These are phyloP conservation scores for Ricordea florida DNA, from an alignment of 92 coral and sea anemone species.

Conservation along the genomic window DNA sequence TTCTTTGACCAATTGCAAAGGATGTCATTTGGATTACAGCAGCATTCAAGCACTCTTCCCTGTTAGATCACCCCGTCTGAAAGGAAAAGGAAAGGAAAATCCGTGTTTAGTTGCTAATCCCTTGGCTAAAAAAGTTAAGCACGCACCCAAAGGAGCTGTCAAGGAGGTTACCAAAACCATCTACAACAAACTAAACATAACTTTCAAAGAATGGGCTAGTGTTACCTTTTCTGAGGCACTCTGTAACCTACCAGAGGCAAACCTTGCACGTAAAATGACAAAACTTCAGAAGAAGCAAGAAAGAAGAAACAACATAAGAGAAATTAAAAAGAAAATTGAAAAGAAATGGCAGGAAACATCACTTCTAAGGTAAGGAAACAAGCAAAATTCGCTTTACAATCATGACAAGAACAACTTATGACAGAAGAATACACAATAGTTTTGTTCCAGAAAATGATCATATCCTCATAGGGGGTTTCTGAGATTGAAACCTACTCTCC, in stretches of 20 bases:
- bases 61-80: neutral
- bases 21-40: neutral
- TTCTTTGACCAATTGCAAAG: conserved; percentile 1
- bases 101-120: neutral
- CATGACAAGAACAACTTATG: neutral
- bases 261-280: neutral
- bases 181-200: neutral
- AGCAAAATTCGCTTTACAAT: neutral
- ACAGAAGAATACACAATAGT: neutral
- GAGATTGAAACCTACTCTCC: no score
- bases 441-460: no score
- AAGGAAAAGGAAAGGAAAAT: neutral
- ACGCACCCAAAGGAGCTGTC: neutral
- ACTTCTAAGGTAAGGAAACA: neutral
- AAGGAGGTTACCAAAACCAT: conserved; percentile 1
- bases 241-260: neutral
- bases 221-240: conserved; percentile 13
- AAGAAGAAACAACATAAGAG: neutral
- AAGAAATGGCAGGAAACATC: conserved; percentile 3
- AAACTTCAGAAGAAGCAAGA: conserved; percentile 4
- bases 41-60: neutral
- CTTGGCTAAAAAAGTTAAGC: neutral
- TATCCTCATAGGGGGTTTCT: no score
- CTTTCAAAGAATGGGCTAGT: neutral
- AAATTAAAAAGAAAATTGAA: neutral